Conservation (phyloP, 2,797 vertebrate genomes). For the Pelochelys cantorii region DNA sequence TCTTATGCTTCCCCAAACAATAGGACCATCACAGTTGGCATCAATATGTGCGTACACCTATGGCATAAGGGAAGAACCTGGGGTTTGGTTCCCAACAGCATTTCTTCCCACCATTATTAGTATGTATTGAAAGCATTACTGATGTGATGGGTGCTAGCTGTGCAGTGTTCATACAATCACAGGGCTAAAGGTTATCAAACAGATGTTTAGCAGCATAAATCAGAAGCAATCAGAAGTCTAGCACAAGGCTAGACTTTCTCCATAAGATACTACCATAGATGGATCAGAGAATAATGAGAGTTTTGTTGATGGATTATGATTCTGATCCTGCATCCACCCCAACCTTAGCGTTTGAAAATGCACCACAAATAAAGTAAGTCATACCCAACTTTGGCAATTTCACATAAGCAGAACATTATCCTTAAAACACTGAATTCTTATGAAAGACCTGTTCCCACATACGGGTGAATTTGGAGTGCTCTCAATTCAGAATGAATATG, state of each 20-base stretch:
- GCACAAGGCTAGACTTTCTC: neutral
- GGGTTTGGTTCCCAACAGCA: neutral
- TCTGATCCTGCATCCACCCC: neutral
- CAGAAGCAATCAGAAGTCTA: rapidly evolving
- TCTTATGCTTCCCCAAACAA: neutral
- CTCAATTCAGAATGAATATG: slow-evolving; percentile 69
- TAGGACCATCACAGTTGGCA: neutral
- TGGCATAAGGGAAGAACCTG: neutral
- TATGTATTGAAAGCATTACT: neutral
- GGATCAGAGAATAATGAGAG: neutral
- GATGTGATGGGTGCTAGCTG: rapidly evolving
- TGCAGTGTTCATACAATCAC: neutral
- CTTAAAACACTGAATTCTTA: slow-evolving; percentile 42
- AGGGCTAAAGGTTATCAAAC: neutral
- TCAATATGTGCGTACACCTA: neutral
- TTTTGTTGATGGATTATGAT: slow-evolving; percentile 3
- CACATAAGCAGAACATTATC: slow-evolving; percentile 25
- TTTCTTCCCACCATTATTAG: neutral
- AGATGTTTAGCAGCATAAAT: neutral
- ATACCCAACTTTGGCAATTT: slow-evolving; percentile 26
- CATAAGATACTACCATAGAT: neutral
- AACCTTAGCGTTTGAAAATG: neutral
- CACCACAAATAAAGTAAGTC: slow-evolving; percentile 27
- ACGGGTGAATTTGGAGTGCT: slow-evolving; percentile 65
- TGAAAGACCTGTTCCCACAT: slow-evolving; percentile 45